A percentile compares a stretch with the other conserved stretches of the same genome.
phyloP scores from a whole-genome alignment of 2,113 vertebrate genomes.

The Tenebrosternarchus preto region DNA sequence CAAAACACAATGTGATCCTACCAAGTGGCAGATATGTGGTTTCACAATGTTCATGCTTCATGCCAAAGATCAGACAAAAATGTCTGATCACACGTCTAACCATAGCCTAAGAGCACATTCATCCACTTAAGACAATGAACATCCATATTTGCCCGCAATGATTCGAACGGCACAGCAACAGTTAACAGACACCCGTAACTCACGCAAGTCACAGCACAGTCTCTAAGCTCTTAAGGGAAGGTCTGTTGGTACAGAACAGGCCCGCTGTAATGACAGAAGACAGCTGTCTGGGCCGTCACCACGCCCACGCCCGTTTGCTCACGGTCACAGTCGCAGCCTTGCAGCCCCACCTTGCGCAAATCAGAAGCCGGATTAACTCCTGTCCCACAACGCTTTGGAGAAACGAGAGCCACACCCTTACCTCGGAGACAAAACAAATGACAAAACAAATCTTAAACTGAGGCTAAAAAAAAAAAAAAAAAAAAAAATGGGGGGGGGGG shows the following conservation, averaged over 20 bases:
- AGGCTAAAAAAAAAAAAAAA: too few relatives aligned
- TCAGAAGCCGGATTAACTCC: slow-evolving; percentile 54
- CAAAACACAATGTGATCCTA: background rate
- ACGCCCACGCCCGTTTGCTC: slow-evolving; percentile 59
- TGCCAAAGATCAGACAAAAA: slow-evolving; percentile 1
- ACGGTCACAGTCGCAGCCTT: slow-evolving; percentile 43
- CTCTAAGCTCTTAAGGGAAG: slow-evolving; percentile 20
- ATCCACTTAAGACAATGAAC: background rate
- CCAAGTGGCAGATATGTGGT: background rate
- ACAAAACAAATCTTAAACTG: slow-evolving; percentile 34
- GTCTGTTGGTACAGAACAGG: too few relatives aligned
- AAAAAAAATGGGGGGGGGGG: too few relatives aligned
- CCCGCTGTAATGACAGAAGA: slow-evolving; percentile 21
- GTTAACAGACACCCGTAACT: background rate
- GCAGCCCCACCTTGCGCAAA: slow-evolving; percentile 62
- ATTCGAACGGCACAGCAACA: background rate
- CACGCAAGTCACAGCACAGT: background rate
- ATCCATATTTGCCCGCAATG: background rate
- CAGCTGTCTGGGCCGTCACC: background rate
- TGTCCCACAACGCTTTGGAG: slow-evolving; percentile 59
- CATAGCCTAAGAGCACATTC: background rate
- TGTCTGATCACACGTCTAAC: background rate
- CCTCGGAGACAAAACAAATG: slow-evolving; percentile 49
- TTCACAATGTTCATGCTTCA: background rate
- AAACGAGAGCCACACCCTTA: slow-evolving; percentile 58